Base-by-base conservation (phyloP, 2,888 invertebrate species). In the Helleia helle region DNA sequence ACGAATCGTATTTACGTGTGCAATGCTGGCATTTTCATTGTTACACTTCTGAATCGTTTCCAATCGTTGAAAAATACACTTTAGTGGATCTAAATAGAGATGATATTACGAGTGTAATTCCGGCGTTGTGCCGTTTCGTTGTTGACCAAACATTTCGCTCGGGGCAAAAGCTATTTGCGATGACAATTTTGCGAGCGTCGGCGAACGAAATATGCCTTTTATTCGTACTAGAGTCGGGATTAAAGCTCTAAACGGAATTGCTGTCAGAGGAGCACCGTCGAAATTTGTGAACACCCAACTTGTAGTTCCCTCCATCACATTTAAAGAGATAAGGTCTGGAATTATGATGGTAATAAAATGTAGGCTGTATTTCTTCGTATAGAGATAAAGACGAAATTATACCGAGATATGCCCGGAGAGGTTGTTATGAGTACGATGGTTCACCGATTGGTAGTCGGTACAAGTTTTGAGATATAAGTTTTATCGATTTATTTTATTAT, bases 131-230 rank as follows among this genome's bases (percentile, higher is more conserved):
- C 36, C 48, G 57, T 62, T 64, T 65, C 54, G 47, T 40, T 46
- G 24, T 47, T 56, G 51, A 34, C 48, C 14, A 36, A 43, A 49
- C 55, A 48, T 43, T 55, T 50, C 47, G 80, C 84, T 71, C 47
- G 48, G 51, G 80, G 84, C 79, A 52, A 80, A 80, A 83, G 79
- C 84, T 83, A 84, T 84, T 84, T 83, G 81, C 76, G 81, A 81
- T 83, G 84, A 84, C 84, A 83, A 84, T 84, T 84, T 83, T 68
- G 77, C 73, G 71, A 79, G 74, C 75, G 73, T 69, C 71, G 75
- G 71, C 64, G 77, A 74, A 77, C 80, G 81, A 81, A 84, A 83
- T 83, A 83, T 84, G 83, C 80, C 83, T 83, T 84, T 84, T 84
- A 84, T 84, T 75, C 81, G 75, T 64, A 72, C 61, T 68, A 63